Base-by-base conservation (phyloP, 2,888 invertebrate species). In the Mimachlamys varia region DNA sequence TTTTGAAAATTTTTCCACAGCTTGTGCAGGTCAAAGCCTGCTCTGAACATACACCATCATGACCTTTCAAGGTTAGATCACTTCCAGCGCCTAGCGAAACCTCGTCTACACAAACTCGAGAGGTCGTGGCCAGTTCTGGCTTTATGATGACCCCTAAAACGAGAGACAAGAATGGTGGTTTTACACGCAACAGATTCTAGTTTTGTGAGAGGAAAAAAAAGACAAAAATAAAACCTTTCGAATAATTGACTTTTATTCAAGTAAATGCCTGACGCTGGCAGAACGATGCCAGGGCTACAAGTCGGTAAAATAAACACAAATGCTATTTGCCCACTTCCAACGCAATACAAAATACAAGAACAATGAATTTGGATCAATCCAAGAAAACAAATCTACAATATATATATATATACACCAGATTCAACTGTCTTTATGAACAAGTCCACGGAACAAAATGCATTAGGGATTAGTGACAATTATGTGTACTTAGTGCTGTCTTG, bases 401-500 rank as follows among this genome's bases (percentile, higher is more conserved):
- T 22, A 22, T 4, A 22, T 58, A 19, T 19, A 58, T 19, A 19
- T 7, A 58, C 19, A 58, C n/a, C 2, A 3, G 22, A 22, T 58
- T 58, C 7, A 19, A 58, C 58, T 58, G 22, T 58, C 58, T n/a
- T 19, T 0, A 58, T 3, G 13, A 15, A 50, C 50, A 50, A 55
- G 13, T 3, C 13, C 19, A 17, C 55, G 19, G 3, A 19, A n/a
- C 58, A 22, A 58, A 7, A 17, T 19, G 58, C 58, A 27, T 22
- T 33, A 33, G 33, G 33, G 12, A 76, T 76, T 33, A 76, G 33
- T 76, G 76, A 17, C 76, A 76, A 33, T 76, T 27, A 76, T 76
- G 76, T 13, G 76, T 76, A 76, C 76, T 76, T 0, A 76, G 76
- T 12, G 76, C 76, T 27, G 76, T 76, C 76, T 91, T 91, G 55